These are phyloP conservation scores for Disparrhopalites patrizii DNA, from an alignment of 2,888 invertebrate genomes.

Conservation along the genomic window DNA sequence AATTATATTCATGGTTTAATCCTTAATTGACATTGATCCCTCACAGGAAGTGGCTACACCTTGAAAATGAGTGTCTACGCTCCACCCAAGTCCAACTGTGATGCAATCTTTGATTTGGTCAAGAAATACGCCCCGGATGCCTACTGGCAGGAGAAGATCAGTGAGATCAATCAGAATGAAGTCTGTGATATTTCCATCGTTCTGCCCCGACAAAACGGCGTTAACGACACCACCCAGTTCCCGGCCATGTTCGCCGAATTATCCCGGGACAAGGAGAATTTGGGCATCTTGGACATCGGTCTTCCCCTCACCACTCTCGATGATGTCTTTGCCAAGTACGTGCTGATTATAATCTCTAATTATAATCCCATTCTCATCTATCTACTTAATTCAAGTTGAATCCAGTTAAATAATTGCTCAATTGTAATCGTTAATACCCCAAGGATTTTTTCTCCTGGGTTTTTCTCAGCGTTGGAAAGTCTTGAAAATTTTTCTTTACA, in stretches of 20 bases:
- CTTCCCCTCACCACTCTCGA: constrained; percentile 85
- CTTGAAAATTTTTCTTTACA: too few species aligned
- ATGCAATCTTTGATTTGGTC: constrained; percentile 53
- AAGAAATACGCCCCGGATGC: constrained; percentile 63
- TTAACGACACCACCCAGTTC: constrained; percentile 58
- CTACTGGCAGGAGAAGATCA: constrained; percentile 55
- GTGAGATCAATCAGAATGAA: constrained; percentile 23
- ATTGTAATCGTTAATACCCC: too few species aligned
- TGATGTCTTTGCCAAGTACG: constrained; percentile 80
- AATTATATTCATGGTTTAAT: too few species aligned
- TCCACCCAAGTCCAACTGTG: constrained; percentile 54
- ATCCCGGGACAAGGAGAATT: constrained; percentile 51
- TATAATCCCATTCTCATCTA: too few species aligned
- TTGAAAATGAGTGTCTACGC: constrained; percentile 51
- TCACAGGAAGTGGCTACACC: constrained; percentile 63
- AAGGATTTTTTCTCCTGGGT: too few species aligned
- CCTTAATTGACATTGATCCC: too few species aligned
- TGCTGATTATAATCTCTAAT: neutral
- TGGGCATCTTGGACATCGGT: constrained; percentile 73
- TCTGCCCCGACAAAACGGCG: constrained; percentile 53
- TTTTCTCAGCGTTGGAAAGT: too few species aligned
- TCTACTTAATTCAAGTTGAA: too few species aligned
- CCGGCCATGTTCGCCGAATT: constrained; percentile 61
- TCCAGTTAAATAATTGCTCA: too few species aligned
- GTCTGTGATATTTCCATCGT: constrained; percentile 48